A percentile compares a stretch with the other conserved stretches of the same genome.
phyloP scores from a whole-genome alignment of 1,140 invertebrate genomes.

The Dendroctonus valens region DNA sequence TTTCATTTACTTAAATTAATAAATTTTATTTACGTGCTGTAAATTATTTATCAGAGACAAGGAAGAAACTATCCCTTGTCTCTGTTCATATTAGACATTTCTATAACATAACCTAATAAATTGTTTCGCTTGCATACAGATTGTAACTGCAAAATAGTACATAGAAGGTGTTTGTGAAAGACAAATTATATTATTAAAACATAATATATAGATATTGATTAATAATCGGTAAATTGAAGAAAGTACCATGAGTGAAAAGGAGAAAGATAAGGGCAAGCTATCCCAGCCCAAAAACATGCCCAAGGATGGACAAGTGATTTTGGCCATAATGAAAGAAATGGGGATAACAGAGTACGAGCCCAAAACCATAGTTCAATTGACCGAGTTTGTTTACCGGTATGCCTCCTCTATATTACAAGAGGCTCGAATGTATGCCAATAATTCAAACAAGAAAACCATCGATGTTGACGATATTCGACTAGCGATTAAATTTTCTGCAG shows the following conservation, averaged over 20 bases:
- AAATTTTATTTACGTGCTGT: too few relatives aligned
- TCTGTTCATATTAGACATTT: too few relatives aligned
- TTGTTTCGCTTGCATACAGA: too few relatives aligned
- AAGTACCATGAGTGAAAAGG: slow-evolving; percentile 36
- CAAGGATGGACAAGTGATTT: slow-evolving; percentile 93
- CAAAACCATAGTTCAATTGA: slow-evolving; percentile 87
- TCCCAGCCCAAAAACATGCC: slow-evolving; percentile 69
- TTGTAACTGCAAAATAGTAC: too few relatives aligned
- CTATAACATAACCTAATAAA: too few relatives aligned
- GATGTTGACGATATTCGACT: slow-evolving; percentile 90
- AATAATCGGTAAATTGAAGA: too few relatives aligned
- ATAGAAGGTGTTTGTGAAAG: too few relatives aligned
- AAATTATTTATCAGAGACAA: too few relatives aligned
- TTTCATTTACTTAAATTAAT: too few relatives aligned
- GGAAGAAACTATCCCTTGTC: too few relatives aligned
- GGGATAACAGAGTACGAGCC: slow-evolving; percentile 91
- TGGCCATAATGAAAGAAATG: slow-evolving; percentile 92
- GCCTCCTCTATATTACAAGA: slow-evolving; percentile 90
- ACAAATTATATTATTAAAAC: too few relatives aligned
- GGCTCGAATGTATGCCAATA: slow-evolving; percentile 79
- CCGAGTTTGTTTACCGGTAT: slow-evolving; percentile 95
- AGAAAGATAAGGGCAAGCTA: slow-evolving; percentile 43
- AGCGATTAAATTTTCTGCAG: slow-evolving; percentile 84
- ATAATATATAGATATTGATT: too few relatives aligned
- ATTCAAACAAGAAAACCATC: slow-evolving; percentile 85